These are phyloP conservation scores for Morpho achilles DNA, from an alignment of 2,888 invertebrate species.

Conservation along the genomic window DNA sequence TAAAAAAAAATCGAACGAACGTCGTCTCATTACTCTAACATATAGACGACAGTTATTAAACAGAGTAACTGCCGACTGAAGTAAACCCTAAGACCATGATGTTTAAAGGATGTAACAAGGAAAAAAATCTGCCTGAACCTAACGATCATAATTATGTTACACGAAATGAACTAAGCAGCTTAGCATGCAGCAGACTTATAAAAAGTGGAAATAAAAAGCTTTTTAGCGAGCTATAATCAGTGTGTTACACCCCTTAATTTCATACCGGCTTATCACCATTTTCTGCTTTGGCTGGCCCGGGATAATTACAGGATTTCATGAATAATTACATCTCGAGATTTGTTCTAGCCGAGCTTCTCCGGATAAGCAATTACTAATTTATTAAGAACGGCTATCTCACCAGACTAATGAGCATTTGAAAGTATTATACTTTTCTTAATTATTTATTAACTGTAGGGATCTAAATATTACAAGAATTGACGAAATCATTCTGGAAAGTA, in stretches of 20 bases:
- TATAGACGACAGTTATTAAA: too few relatives aligned
- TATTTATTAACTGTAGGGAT: neutral
- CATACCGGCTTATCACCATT: slow-evolving; percentile 45
- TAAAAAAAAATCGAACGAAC: too few relatives aligned
- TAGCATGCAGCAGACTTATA: too few relatives aligned
- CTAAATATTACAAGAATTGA: neutral
- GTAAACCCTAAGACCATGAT: too few relatives aligned
- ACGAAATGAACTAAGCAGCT: too few relatives aligned
- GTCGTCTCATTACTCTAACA: too few relatives aligned
- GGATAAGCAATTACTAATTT: slow-evolving; percentile 33
- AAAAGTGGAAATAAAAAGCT: too few relatives aligned
- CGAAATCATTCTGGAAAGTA: too few relatives aligned
- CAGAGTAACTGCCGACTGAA: too few relatives aligned
- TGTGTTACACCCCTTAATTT: slow-evolving; percentile 25
- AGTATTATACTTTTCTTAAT: neutral
- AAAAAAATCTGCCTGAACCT: too few relatives aligned
- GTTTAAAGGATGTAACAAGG: too few relatives aligned
- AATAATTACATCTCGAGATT: slow-evolving; percentile 50
- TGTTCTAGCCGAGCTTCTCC: slow-evolving; percentile 30
- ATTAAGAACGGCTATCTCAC: slow-evolving; percentile 12
- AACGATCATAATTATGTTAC: too few relatives aligned
- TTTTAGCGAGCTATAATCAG: neutral
- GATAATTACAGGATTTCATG: slow-evolving; percentile 49
- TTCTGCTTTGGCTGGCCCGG: slow-evolving; percentile 41
- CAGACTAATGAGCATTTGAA: slow-evolving; percentile 8